Percentiles rank a stretch among this genome's conserved stretches.
These are phyloP conservation scores for Zoroaster sp. DNA, from an alignment of 53 echinoderm and acorn worm species.

Conservation along the genomic window DNA sequence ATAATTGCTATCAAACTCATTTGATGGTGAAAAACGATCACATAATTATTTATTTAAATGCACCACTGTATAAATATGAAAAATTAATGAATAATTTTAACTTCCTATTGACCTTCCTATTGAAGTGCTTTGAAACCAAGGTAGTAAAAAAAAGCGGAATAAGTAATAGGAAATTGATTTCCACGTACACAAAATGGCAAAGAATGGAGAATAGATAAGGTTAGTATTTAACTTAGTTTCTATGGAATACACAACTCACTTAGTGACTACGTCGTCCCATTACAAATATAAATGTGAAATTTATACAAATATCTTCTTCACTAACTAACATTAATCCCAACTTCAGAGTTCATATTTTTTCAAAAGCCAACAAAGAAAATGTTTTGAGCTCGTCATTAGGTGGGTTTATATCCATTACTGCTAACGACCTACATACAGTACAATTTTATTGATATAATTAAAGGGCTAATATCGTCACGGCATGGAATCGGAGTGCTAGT, in stretches of 20 bases:
- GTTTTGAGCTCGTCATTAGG: slow-evolving; percentile 20
- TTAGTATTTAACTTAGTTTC: neutral
- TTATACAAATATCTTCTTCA: neutral
- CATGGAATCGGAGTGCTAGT: too few relatives aligned
- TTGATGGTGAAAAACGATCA: neutral
- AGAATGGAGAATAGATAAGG: neutral
- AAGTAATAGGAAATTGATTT: neutral
- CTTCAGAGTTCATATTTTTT: slow-evolving; percentile 24
- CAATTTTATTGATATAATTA: too few relatives aligned
- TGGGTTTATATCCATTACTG: too few relatives aligned
- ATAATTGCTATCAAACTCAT: neutral
- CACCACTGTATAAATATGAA: neutral
- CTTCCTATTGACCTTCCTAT: neutral
- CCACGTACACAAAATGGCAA: neutral
- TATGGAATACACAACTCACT: neutral
- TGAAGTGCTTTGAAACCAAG: neutral
- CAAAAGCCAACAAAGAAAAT: neutral
- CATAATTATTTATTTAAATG: neutral
- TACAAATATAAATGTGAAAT: neutral
- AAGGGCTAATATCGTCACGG: too few relatives aligned
- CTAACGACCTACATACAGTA: too few relatives aligned
- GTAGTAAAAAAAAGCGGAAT: neutral
- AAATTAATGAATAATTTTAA: neutral
- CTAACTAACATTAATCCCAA: neutral
- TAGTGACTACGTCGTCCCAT: neutral